Conservation (phyloP, 2,797 vertebrate species). For the Garrulus glandarius region DNA sequence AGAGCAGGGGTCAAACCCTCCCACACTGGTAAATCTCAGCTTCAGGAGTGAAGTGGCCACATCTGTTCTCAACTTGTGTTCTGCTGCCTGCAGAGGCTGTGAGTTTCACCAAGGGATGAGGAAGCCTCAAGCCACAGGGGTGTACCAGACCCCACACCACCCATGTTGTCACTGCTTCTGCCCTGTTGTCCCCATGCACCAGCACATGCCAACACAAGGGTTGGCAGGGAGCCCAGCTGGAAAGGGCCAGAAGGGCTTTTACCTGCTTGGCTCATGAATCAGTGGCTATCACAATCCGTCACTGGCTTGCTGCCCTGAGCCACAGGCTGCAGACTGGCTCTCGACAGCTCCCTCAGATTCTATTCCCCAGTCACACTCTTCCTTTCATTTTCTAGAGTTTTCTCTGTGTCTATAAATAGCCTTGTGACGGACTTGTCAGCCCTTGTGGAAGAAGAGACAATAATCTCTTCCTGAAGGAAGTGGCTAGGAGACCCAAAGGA, state of each 20-base stretch:
- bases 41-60: not conserved
- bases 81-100: not conserved
- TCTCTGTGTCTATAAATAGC: not conserved
- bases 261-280: not conserved
- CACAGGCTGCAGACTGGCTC: not conserved
- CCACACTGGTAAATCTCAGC: not conserved
- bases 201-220: not conserved
- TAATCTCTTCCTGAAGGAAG: not conserved
- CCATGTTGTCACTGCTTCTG: not conserved
- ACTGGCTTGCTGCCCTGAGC: not conserved
- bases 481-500: not conserved
- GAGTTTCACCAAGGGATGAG: not conserved
- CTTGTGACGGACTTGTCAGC: not conserved
- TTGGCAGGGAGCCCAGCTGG: not conserved
- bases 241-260: not conserved
- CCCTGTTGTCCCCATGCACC: not conserved
- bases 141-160: not conserved
- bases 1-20: not conserved
- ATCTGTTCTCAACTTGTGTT: not conserved
- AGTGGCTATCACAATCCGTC: rapidly evolving
- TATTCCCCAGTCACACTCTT: not conserved
- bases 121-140: not conserved
- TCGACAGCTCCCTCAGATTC: not conserved
- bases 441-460: not conserved
- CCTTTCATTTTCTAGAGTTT: not conserved